Evolutionary conservation across 2,113 vertebrate species (phyloP), one percentile per base, ranked within the genome.

Genomic region (Austrofundulus limnaeus): DNA sequence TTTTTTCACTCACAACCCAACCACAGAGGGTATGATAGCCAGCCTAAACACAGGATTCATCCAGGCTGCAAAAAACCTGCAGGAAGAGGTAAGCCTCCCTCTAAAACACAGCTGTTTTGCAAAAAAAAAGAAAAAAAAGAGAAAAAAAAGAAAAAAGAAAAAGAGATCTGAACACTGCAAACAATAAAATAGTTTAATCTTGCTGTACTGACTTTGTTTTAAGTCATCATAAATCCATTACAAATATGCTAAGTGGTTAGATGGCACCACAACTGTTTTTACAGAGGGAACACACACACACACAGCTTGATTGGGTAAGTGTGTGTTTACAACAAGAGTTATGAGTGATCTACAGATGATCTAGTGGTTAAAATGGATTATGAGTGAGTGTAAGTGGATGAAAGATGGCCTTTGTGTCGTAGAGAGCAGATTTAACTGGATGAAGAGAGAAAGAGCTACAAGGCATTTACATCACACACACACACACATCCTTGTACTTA

Each of bases 321-420:
- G 56, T 23, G 38, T 58, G 46, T 34, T n/a, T 66, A 51, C 53
- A 78, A 55, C 71, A 25, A 21, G 57, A 65, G 80, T 83, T 73
- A 66, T 60, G 68, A 73, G 59, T 86, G 82, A 87, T 81, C 74
- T 66, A 77, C 8, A 73, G 73, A 76, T 83, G 82, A 85, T 79
- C 70, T 68, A 71, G 78, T 72, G 78, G 66, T 67, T 64, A 75
- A 86, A 88, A 90, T 81, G 81, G 86, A 90, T 90, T 86, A 85
- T 66, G 47, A 78, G 68, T 73, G 74, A 78, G 72, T 63, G 66
- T 84, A 81, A 84, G 73, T 78, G 82, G 84, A 86, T 84, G 77
- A 90, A 82, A 75, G 81, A 80, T 21, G 37, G 41, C 51, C 72
- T 87, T 82, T 89, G 83, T 87, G 74, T 48, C 11, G 38, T 75